These are phyloP conservation scores for Venusia cambrica DNA, from an alignment of 2,888 invertebrate genomes.

Conservation along the genomic window DNA sequence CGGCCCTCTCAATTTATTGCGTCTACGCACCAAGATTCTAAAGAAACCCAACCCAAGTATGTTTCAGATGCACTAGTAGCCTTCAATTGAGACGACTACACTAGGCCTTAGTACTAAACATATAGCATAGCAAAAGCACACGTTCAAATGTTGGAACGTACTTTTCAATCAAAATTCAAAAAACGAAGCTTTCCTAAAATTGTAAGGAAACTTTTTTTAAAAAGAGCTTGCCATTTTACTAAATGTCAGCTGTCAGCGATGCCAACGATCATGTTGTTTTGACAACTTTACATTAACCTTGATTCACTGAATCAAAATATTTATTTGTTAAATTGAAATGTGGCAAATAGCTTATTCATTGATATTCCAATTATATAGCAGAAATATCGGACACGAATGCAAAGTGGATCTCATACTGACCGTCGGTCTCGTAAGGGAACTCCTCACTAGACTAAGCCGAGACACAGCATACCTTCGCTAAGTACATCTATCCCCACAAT, in stretches of 20 bases:
- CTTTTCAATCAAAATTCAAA: no score
- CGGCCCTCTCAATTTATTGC: conserved; percentile 78
- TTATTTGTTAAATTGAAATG: conserved; percentile 48
- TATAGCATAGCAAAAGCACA: no score
- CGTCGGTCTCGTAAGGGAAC: conserved; percentile 57
- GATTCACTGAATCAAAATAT: conserved; percentile 12
- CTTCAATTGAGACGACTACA: no score
- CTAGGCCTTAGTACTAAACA: no score
- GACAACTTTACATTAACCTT: conserved; percentile 1
- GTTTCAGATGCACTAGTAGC: conserved; percentile 40
- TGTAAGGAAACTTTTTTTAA: no score
- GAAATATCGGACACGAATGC: conserved; percentile 62
- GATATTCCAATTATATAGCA: conserved; percentile 60
- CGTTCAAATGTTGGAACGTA: no score
- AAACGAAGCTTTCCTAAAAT: no score
- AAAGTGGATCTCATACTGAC: conserved; percentile 66
- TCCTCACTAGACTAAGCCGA: conserved; percentile 47
- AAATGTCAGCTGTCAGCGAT: conserved; percentile 5
- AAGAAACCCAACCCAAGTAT: conserved; percentile 55
- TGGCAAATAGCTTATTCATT: conserved; percentile 74
- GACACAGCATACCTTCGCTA: conserved; percentile 33
- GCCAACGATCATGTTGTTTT: conserved; percentile 3
- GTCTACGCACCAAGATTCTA: conserved; percentile 67
- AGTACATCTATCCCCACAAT: conserved; percentile 25
- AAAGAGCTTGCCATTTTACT: no score